Base-by-base conservation (phyloP, 2,113 vertebrate species). In the Strix aluco region DNA sequence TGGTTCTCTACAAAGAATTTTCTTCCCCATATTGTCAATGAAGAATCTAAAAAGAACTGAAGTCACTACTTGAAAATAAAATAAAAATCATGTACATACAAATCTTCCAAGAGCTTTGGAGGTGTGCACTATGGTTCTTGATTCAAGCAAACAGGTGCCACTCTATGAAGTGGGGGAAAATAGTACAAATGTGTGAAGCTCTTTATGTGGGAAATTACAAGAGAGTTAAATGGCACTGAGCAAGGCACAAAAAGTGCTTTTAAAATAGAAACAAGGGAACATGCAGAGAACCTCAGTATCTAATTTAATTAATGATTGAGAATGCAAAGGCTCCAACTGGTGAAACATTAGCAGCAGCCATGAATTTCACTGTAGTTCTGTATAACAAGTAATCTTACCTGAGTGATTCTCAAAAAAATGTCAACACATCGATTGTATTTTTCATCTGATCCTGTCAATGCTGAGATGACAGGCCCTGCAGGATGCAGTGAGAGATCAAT, bases 381-480 rank as follows among this genome's bases (percentile, higher is more conserved):
- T 93, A 97, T 88, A 96, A 96, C 94, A 98, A 97, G 96, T 98
- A 94, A 97, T 97, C 97, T 97, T 97, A 98, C 97, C 96, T 98
- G 95, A 95, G 88, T 96, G 94, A 94, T 98, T 96, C 88, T 97
- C 97, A 98, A 98, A 98, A 98, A 96, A 97, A 97, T 96, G 95
- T 97, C 96, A 98, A 96, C 95, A 97, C 92, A 97, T 92, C 92
- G 96, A 97, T 97, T 98, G 97, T 96, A 97, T 93, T 98, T 98
- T 97, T 97, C 94, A 95, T 97, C 91, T 97, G 95, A 92, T 98
- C 95, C 98, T 98, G 97, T 96, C 97, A 97, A 97, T 90, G 94
- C 91, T 94, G 97, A 96, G 95, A 96, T 93, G 97, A 97, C 94
- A 98, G 97, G 95, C 93, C 97, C 97, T 97, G 95, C 96, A 97